phyloP scores from a whole-genome alignment of 2,113 vertebrate species.

The Stercorarius parasiticus region DNA sequence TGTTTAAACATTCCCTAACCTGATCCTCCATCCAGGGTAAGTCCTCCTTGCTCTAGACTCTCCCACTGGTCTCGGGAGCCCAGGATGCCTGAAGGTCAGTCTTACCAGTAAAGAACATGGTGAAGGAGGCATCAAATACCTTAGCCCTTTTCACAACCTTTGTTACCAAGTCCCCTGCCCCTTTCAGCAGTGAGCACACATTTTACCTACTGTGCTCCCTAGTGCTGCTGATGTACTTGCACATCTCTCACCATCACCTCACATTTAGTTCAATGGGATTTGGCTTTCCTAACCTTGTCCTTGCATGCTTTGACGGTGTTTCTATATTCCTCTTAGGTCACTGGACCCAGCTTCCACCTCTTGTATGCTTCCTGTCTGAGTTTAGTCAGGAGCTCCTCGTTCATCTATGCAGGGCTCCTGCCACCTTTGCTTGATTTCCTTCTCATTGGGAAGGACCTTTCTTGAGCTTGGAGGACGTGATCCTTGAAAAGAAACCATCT shows the following conservation, averaged over 20 bases:
- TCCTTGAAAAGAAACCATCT: neutral
- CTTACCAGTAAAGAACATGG: neutral
- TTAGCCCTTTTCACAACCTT: neutral
- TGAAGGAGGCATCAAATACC: neutral
- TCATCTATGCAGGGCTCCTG: neutral
- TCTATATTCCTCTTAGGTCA: neutral
- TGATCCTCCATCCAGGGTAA: neutral
- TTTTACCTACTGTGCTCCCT: neutral
- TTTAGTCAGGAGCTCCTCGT: neutral
- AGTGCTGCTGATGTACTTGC: neutral
- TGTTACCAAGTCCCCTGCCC: neutral
- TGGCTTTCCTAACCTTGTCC: neutral
- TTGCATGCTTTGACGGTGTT: neutral
- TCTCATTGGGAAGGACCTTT: neutral
- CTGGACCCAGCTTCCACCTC: neutral
- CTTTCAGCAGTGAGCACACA: neutral
- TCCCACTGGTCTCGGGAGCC: neutral
- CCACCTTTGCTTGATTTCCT: neutral
- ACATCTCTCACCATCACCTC: neutral
- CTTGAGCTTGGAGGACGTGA: neutral
- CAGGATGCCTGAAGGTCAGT: neutral
- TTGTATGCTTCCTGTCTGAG: neutral
- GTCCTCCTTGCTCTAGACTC: neutral
- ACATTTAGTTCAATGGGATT: neutral
- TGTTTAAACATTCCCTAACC: neutral